Base-by-base conservation (phyloP, 2,797 vertebrate species). In the Eulemur albifrons region DNA sequence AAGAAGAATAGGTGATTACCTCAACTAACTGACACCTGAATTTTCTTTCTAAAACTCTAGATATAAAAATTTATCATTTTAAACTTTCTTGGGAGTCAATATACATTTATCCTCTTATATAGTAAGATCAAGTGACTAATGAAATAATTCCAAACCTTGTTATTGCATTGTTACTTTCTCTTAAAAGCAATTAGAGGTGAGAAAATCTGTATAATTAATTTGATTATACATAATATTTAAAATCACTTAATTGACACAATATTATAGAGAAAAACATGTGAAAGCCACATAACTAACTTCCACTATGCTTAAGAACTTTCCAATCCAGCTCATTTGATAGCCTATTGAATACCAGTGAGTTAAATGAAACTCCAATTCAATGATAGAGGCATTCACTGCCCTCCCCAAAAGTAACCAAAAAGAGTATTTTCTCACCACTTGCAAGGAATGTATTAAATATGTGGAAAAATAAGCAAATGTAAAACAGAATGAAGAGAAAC, bases 21-120 rank as follows among this genome's bases (percentile, higher is more conserved):
- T 54, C 25, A 87, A 87, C 32, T 45, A 61, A 35, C 76, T 73
- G 69, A 72, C 17, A n/a, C 15, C 72, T 43, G 14, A 43, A 87
- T 73, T 95, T 87, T 77, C 88, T 67, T 86, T 85, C 21, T 94
- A 75, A 97, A 93, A 65, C 14, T 90, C 23, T 76, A 80, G 13
- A 15, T 57, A 77, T 43, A 72, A 92, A 92, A 96, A 79, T 43
- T 69, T 7, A 85, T 57, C n/a, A 86, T 79, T 97, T 95, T 65
- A 65, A 94, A 79, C 35, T 82, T 77, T 69, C n/a, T 92, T 72
- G 92, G 23, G 7, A 80, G 27, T 82, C 50, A 92, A 32, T 65
- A 85, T 17, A 59, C 18, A 69, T 52, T 73, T 80, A 43, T 25
- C 21, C 32, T 93, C 14, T 67, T 73, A 61, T 7, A 70, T 1